phyloP scores from a whole-genome alignment of 1,140 invertebrate species.

The Chymomyza costata region DNA sequence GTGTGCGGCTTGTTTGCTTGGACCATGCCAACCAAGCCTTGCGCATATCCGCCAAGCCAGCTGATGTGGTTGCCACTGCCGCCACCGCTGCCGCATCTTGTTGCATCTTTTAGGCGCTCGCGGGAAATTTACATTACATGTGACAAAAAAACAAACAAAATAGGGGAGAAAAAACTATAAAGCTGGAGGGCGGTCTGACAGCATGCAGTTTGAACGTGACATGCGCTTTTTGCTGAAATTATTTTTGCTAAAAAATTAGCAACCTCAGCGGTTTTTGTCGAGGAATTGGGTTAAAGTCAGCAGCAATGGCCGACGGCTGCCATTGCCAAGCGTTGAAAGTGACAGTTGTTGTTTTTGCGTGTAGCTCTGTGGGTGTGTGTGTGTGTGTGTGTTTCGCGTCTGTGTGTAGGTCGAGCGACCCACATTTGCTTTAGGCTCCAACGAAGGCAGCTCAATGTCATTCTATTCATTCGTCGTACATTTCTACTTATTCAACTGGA shows the following conservation, averaged over 20 bases:
- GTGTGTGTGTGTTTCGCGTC: neutral
- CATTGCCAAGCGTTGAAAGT: constrained; percentile 6
- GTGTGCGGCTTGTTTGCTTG: constrained; percentile 47
- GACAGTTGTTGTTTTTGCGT: constrained; percentile 26
- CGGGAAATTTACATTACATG: constrained; percentile 31
- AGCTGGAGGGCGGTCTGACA: constrained; percentile 13
- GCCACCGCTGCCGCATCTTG: constrained; percentile 47
- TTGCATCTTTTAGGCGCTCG: constrained; percentile 63
- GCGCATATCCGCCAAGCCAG: no score
- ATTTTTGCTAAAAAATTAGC: constrained; percentile 66
- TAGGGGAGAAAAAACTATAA: constrained; percentile 1
- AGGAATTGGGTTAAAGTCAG: constrained; percentile 69
- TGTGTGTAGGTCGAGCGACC: constrained; percentile 26
- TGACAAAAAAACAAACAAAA: constrained; percentile 18
- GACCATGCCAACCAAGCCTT: no score
- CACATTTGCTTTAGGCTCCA: constrained; percentile 48
- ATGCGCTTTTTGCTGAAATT: constrained; percentile 47
- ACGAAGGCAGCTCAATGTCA: constrained; percentile 32
- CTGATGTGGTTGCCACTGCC: no score
- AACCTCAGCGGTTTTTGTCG: constrained; percentile 62
- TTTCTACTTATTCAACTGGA: no score
- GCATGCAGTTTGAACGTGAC: constrained; percentile 26
- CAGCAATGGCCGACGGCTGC: neutral
- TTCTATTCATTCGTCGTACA: no score
- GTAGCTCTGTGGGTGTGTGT: neutral